Conservation (phyloP, 2,797 vertebrate genomes). For the Periophthalmus magnuspinnatus region DNA sequence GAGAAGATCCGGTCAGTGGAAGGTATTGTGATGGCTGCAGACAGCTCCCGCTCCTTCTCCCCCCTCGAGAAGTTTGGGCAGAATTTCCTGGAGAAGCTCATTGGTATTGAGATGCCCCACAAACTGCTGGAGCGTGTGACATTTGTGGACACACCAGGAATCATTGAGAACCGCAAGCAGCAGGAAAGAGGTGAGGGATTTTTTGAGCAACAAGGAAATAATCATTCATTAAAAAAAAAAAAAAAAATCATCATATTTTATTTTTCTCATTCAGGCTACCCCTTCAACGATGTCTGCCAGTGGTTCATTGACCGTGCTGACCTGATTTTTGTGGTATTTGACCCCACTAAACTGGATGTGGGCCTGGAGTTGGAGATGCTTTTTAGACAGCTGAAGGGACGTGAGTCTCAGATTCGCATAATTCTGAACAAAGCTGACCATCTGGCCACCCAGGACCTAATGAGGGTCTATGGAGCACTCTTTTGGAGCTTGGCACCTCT, state of each 20-base stretch:
- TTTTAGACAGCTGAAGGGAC: constrained; percentile 94
- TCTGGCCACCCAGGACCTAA: constrained; percentile 94
- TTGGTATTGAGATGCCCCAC: constrained; percentile 97
- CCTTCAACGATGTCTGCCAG: constrained; percentile 97
- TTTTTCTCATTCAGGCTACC: constrained; percentile 83
- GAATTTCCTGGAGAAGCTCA: constrained; percentile 96
- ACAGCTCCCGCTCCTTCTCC: constrained; percentile 93
- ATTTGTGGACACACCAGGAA: constrained; percentile 95
- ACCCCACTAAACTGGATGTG: constrained; percentile 96
- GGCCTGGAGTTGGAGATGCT: constrained; percentile 96
- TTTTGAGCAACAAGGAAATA: neutral
- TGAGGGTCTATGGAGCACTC: constrained; percentile 96
- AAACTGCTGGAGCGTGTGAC: constrained; percentile 94
- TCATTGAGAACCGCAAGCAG: constrained; percentile 98
- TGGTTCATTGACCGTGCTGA: constrained; percentile 99
- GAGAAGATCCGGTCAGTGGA: constrained; percentile 96
- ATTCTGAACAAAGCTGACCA: constrained; percentile 98
- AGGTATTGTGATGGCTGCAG: constrained; percentile 98
- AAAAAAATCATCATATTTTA: constrained; percentile 12
- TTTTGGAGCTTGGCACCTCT: constrained; percentile 98
- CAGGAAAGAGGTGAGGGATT: constrained; percentile 90
- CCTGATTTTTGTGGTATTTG: constrained; percentile 97
- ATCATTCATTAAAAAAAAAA: constrained; percentile 5
- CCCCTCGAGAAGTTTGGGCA: constrained; percentile 98
- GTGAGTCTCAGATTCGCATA: constrained; percentile 97